Base-by-base conservation (phyloP, 2,797 vertebrate species). In the Monodelphis domestica region DNA sequence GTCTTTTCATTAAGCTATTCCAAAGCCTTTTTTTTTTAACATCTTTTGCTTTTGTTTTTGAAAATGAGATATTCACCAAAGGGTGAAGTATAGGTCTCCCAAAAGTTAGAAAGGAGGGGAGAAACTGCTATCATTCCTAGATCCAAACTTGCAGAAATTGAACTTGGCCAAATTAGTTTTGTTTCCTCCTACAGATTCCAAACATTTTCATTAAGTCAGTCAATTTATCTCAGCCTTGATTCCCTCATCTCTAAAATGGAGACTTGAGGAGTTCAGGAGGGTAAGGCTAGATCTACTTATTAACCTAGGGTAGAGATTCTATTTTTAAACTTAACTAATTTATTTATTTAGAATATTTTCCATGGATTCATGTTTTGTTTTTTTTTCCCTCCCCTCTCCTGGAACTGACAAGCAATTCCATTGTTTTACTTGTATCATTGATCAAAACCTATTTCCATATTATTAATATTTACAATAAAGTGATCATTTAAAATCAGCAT, bases 21-120 rank as follows among this genome's bases (percentile, higher is more conserved):
- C 88, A 94, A 94, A 93, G 63, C 57, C 26, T 90, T 56, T 93
- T 88, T 93, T 95, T 87, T n/a, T n/a, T n/a, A n/a, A 52, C 59
- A 93, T 94, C 70, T 63, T 54, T 96, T 94, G 95, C 78, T 93
- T 96, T 88, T 95, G 78, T 94, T 94, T 96, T 95, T 93, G 94
- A 95, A 92, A 95, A 93, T 78, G 50, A 95, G 38, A 93, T 88
- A 55, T 70, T 94, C 53, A 78, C 91, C 59, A 53, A 91, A 12
- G 87, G 56, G 54, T 91, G 53, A 95, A 89, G 91, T 56, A 33
- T 38, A 78, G 88, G 92, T 94, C 90, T 93, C 14, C 38, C 84
- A 55, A 91, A 91, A 54, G 59, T 90, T 57, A 45, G 21, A 90
- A 93, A 33, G n/a, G 51, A 88, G 53, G 51, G 14, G 53, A 28